Conservation (phyloP, 2,888 invertebrate species). For the Acheta domesticus region DNA sequence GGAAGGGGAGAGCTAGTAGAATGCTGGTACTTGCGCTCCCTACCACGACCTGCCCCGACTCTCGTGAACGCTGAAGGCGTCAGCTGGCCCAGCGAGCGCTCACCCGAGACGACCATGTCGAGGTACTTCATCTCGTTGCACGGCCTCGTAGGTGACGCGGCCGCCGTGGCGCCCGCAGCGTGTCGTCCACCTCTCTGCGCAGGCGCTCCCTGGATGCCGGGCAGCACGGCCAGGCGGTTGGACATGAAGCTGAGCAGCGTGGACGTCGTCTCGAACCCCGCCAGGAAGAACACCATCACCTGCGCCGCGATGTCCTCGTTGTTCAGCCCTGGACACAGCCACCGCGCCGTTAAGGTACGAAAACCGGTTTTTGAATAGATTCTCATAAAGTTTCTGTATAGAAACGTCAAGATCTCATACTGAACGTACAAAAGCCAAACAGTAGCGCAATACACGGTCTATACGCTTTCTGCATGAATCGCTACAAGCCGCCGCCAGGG, state of each 20-base stretch:
- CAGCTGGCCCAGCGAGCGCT: not conserved
- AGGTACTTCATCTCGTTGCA: not conserved
- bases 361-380: too few relatives aligned
- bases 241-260: conserved; percentile 3
- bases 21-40: too few relatives aligned
- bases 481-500: too few relatives aligned
- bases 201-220: not conserved
- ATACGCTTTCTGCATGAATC: too few relatives aligned
- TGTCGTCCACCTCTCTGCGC: not conserved
- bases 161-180: not conserved
- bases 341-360: too few relatives aligned
- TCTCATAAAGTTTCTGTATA: too few relatives aligned
- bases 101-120: not conserved
- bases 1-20: too few relatives aligned
- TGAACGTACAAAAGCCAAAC: too few relatives aligned
- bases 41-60: too few relatives aligned
- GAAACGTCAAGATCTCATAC: too few relatives aligned
- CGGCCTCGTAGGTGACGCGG: not conserved
- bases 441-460: too few relatives aligned
- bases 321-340: not conserved
- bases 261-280: not conserved
- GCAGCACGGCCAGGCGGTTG: not conserved
- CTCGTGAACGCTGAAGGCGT: too few relatives aligned
- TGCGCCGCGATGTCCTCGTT: conserved; percentile 18
- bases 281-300: conserved; percentile 18